Conservation (phyloP, 2,888 invertebrate genomes). For the Epinotia nisella region DNA sequence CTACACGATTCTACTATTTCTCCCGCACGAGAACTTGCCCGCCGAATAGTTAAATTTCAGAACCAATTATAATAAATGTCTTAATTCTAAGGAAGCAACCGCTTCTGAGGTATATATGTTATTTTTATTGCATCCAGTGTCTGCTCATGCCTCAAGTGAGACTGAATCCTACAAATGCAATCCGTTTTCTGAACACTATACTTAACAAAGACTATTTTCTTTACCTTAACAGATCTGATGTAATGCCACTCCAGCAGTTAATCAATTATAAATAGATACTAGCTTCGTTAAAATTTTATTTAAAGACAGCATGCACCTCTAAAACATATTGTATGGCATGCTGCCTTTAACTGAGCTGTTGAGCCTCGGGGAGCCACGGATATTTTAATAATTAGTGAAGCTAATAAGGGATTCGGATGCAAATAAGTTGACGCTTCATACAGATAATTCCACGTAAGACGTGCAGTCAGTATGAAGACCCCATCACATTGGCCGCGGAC, state of each 20-base stretch:
- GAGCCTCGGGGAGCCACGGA: constrained; percentile 24
- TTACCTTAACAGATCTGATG: constrained; percentile 79
- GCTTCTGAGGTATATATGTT: constrained; percentile 79
- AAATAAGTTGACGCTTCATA: background rate
- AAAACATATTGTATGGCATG: constrained; percentile 82
- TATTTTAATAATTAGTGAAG: background rate
- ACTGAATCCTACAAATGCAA: constrained; percentile 59
- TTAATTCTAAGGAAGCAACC: constrained; percentile 74
- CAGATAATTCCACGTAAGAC: too few relatives aligned
- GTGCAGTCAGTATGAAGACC: too few relatives aligned
- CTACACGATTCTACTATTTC: background rate
- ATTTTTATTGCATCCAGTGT: constrained; percentile 65
- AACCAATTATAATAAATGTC: constrained; percentile 60
- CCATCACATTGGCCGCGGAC: too few relatives aligned
- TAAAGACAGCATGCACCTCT: constrained; percentile 78
- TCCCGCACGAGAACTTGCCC: constrained; percentile 12
- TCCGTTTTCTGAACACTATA: constrained; percentile 67
- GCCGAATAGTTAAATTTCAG: constrained; percentile 46
- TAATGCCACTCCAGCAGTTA: constrained; percentile 66
- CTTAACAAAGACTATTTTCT: constrained; percentile 64
- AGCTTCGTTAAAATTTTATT: constrained; percentile 74
- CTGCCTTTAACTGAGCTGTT: constrained; percentile 72
- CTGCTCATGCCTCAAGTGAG: constrained; percentile 59
- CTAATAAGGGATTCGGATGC: background rate
- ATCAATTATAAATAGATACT: constrained; percentile 62